These are phyloP conservation scores for Carassius carassius DNA, from an alignment of 2,113 vertebrate genomes.

Conservation along the genomic window DNA sequence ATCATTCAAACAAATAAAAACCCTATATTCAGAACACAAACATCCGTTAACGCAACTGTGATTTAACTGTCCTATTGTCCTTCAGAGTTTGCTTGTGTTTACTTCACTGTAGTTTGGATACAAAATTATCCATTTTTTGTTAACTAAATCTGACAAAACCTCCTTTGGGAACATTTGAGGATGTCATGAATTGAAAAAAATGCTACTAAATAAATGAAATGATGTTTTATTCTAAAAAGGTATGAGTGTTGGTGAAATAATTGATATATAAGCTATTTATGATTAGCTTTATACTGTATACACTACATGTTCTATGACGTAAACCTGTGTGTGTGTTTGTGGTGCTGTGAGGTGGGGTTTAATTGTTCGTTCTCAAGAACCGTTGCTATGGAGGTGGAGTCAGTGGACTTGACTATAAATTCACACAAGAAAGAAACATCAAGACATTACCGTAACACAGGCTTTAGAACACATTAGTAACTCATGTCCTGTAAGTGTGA, in stretches of 20 bases:
- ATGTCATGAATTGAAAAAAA: neutral
- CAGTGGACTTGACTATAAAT: conserved; percentile 43
- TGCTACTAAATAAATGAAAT: neutral
- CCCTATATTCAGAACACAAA: neutral
- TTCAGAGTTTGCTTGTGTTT: conserved; percentile 35
- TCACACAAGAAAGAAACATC: conserved; percentile 1
- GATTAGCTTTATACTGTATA: neutral
- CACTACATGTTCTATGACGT: neutral
- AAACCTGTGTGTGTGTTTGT: conserved; percentile 24
- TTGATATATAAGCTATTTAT: neutral
- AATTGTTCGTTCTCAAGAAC: conserved; percentile 38
- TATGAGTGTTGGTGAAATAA: neutral
- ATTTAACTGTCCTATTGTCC: neutral
- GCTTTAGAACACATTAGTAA: neutral
- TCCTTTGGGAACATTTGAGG: neutral
- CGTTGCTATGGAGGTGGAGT: conserved; percentile 64
- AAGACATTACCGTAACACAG: neutral
- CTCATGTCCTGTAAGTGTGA: neutral
- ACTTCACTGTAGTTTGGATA: neutral
- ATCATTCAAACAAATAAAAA: neutral
- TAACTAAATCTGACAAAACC: neutral
- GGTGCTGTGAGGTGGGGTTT: conserved; percentile 21
- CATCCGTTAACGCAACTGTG: neutral
- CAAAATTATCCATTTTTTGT: no score
- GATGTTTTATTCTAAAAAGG: neutral